Conservation (phyloP, 1,140 invertebrate genomes). For the Drosophila nasuta region DNA sequence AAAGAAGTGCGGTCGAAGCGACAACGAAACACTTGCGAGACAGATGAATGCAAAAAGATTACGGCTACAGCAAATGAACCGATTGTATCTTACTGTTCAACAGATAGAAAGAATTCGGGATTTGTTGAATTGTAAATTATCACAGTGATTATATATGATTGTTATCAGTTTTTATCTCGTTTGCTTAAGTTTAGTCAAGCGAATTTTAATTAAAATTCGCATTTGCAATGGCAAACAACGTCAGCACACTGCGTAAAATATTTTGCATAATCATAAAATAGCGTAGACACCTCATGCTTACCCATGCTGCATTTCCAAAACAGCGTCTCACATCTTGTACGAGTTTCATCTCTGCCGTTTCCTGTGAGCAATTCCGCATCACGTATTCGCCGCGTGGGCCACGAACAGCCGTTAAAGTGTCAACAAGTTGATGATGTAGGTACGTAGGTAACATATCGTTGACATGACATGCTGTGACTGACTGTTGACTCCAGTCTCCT, state of each 20-base stretch:
- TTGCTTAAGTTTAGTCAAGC: too few species aligned
- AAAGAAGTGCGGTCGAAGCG: too few species aligned
- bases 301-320: neutral
- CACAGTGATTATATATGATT: too few species aligned
- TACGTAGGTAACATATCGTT: constrained; percentile 31
- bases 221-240: too few species aligned
- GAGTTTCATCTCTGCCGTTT: neutral
- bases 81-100: neutral
- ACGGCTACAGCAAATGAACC: neutral
- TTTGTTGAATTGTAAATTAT: too few species aligned
- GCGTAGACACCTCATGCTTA: neutral
- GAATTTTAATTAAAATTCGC: too few species aligned
- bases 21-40: too few species aligned
- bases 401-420: constrained; percentile 60
- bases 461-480: constrained; percentile 33
- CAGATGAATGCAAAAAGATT: neutral
- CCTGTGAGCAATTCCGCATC: constrained; percentile 1
- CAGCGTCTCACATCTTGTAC: neutral
- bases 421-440: constrained; percentile 76
- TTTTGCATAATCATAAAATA: constrained; percentile 62
- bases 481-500: neutral
- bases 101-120: neutral
- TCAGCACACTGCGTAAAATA: constrained; percentile 39
- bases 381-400: constrained; percentile 27
- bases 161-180: too few species aligned